Evolutionary conservation across 2,888 invertebrate genomes (phyloP).

Genomic region (Amblyteles armatorius): DNA sequence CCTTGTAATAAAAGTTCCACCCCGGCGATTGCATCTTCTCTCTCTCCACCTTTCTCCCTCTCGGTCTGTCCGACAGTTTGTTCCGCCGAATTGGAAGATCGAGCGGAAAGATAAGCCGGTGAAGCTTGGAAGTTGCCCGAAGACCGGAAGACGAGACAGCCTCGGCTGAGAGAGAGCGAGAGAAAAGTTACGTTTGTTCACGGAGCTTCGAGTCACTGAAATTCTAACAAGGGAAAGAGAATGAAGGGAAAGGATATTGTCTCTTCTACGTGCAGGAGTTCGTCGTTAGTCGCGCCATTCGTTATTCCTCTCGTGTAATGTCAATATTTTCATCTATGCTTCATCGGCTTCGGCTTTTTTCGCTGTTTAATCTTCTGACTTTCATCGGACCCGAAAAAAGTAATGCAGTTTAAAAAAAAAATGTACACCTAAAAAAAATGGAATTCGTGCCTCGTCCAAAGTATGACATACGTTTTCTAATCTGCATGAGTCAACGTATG

Average conservation of each 20-base stretch:
- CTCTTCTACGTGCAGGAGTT: slow-evolving; percentile 21
- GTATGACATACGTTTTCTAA: no score
- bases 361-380: background rate
- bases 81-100: slow-evolving; percentile 71
- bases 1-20: slow-evolving; percentile 70
- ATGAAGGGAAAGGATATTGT: slow-evolving; percentile 32
- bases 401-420: no score
- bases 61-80: slow-evolving; percentile 63
- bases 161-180: slow-evolving; percentile 24
- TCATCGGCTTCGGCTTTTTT: background rate
- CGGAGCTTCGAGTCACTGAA: slow-evolving; percentile 53
- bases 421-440: no score
- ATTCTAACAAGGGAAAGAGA: slow-evolving; percentile 61
- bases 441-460: no score
- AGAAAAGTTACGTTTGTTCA: slow-evolving; percentile 47
- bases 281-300: slow-evolving; percentile 48
- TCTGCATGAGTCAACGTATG: no score
- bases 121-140: slow-evolving; percentile 69
- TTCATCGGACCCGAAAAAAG: background rate
- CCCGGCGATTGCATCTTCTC: slow-evolving; percentile 65
- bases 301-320: slow-evolving; percentile 32
- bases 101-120: slow-evolving; percentile 73
- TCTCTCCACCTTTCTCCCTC: slow-evolving; percentile 23
- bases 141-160: slow-evolving; percentile 59
- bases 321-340: slow-evolving; percentile 36